These are phyloP conservation scores for Falco rusticolus DNA, from an alignment of 2,797 vertebrate species.

Conservation along the genomic window DNA sequence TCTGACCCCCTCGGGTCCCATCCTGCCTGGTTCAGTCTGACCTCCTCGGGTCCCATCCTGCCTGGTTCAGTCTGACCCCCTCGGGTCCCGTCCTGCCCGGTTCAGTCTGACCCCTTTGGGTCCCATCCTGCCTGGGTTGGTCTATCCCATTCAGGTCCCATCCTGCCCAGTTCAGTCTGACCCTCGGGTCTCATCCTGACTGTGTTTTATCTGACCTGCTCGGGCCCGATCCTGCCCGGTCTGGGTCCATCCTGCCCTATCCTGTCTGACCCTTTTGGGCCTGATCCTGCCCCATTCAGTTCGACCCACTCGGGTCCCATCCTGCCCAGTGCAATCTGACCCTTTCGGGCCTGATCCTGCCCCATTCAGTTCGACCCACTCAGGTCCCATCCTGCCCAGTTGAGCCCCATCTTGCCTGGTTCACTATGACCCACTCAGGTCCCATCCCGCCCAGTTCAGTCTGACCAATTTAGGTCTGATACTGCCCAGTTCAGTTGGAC, in stretches of 20 bases:
- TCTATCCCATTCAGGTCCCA: background rate
- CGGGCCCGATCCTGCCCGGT: background rate
- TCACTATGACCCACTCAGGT: background rate
- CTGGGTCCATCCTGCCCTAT: background rate
- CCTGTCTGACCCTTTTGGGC: rapidly evolving
- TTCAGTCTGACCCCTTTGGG: rapidly evolving
- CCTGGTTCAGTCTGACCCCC: no score
- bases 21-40: rapidly evolving
- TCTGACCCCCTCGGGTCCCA: no score
- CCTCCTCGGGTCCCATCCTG: rapidly evolving
- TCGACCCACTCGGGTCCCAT: no score
- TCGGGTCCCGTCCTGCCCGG: no score
- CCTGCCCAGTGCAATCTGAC: background rate
- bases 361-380: rapidly evolving
- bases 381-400: background rate
- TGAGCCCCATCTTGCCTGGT: background rate
- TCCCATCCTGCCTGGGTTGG: background rate
- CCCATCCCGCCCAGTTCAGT: no score
- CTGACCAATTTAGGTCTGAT: background rate
- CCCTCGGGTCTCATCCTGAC: no score
- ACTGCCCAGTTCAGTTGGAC: no score
- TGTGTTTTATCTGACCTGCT: no score
- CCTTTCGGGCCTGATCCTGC: rapidly evolving
- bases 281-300: background rate
- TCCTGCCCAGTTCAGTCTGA: background rate